Conservation (phyloP, 2,888 invertebrate genomes). For the Oligia latruncula region DNA sequence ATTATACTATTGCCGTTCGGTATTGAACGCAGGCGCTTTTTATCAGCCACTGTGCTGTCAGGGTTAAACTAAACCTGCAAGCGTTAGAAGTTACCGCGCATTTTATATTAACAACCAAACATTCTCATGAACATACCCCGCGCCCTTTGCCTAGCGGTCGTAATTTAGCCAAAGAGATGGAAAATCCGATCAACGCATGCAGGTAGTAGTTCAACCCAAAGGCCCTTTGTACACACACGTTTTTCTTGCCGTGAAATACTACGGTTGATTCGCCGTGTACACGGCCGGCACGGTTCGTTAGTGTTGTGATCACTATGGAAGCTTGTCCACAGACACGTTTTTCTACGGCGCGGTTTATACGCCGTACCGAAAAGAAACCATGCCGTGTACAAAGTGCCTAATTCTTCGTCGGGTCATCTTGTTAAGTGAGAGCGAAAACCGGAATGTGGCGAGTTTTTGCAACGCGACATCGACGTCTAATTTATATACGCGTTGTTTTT, state of each 20-base stretch:
- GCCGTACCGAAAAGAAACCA: not conserved
- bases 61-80: conserved; percentile 42
- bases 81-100: not conserved
- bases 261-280: not conserved
- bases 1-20: conserved; percentile 38
- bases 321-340: not conserved
- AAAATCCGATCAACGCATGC: conserved; percentile 27
- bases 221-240: not conserved
- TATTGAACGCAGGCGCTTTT: conserved; percentile 25
- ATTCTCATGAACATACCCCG: conserved; percentile 4
- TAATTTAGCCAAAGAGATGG: conserved; percentile 2
- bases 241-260: not conserved
- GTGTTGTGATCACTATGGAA: not conserved
- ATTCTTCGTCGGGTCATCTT: conserved; percentile 35
- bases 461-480: not conserved
- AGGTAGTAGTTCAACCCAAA: conserved; percentile 34
- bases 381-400: not conserved
- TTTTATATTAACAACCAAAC: not conserved
- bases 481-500: not conserved
- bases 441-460: not conserved
- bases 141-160: not conserved
- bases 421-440: not conserved
- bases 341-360: not conserved
- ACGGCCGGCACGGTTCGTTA: not conserved
- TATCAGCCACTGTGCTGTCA: conserved; percentile 15